A percentile compares a stretch with the other conserved stretches of the same genome.
These are phyloP conservation scores for Nematostella vectensis DNA, from an alignment of 92 coral and sea anemone species.

Conservation along the genomic window DNA sequence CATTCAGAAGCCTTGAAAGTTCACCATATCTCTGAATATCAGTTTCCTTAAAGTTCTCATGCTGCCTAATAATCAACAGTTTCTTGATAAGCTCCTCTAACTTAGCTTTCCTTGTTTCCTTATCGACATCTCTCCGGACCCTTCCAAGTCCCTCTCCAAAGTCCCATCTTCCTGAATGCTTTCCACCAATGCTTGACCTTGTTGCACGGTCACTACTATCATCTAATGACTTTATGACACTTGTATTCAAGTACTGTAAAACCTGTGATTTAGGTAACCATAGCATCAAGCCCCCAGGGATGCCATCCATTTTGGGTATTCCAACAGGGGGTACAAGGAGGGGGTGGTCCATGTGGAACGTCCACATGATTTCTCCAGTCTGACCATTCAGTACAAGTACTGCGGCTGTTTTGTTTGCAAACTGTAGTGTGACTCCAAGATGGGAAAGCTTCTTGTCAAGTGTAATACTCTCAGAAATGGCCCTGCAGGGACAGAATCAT, in stretches of 20 bases:
- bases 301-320: conserved; percentile 12
- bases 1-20: too few relatives aligned
- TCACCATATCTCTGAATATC: too few relatives aligned
- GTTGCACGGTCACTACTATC: neutral
- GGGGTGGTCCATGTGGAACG: conserved; percentile 24
- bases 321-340: conserved; percentile 55
- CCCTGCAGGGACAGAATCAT: conserved; percentile 21
- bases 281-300: conserved; percentile 45
- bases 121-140: too few relatives aligned
- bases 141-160: too few relatives aligned
- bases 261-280: conserved; percentile 69
- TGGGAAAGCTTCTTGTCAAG: conserved; percentile 29
- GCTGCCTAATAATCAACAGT: too few relatives aligned
- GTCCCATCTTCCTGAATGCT: neutral
- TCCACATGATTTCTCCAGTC: conserved; percentile 45
- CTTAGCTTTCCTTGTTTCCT: too few relatives aligned
- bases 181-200: neutral
- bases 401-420: conserved; percentile 31
- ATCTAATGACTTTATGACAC: neutral
- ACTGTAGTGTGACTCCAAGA: conserved; percentile 38
- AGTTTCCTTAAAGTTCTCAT: too few relatives aligned
- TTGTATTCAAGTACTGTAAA: conserved; percentile 2
- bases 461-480: conserved; percentile 22
- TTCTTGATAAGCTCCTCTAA: too few relatives aligned
- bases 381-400: conserved; percentile 50